Base-by-base conservation (phyloP, 2,888 invertebrate genomes). In the Conistra vaccinii region DNA sequence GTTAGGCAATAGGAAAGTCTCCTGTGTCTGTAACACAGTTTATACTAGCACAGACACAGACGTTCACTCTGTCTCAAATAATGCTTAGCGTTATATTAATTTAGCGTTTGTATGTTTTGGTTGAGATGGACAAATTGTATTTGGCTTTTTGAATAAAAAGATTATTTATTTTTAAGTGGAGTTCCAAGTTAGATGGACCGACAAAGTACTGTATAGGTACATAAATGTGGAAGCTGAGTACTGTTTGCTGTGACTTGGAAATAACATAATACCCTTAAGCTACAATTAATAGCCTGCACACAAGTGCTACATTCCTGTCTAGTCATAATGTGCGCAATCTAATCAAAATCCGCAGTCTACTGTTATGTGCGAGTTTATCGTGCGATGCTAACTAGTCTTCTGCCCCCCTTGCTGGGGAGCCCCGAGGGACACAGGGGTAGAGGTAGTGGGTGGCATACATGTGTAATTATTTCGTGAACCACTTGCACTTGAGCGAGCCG, bases 381-480 rank as follows among this genome's bases (percentile, higher is more conserved):
- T 29, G 48, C 32, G 58, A 42, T 70, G 78, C 26, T 72, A 78
- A 58, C 55, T 53, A 45, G 48, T 70, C 70, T 71, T 39, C 68
- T 60, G 55, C 23, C 42, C 55, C 67, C 68, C 51, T 58, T 29
- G 51, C 55, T n/a, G 23, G 14, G 32, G 35, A 39, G 48, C 58
- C 72, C n/a, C 55, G 1, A 57, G 63, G 55, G 67, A 70, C 45
- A 45, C 32, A 29, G 39, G 72, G 81, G 66, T 68, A 51, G 58
- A 63, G 69, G 85, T 63, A 80, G 81, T 67, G 70, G 75, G 75
- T 60, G 66, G 68, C 51, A 39, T 74, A 81, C 80, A 86, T 61
- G 83, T 85, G 81, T 88, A 87, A 87, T 87, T 86, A 88, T 88
- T 76, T 83, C 69, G 76, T 69, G 87, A 55, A 57, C 68, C 74